Base-by-base conservation (phyloP, 2,797 vertebrate genomes). In the Danio kyathit region DNA sequence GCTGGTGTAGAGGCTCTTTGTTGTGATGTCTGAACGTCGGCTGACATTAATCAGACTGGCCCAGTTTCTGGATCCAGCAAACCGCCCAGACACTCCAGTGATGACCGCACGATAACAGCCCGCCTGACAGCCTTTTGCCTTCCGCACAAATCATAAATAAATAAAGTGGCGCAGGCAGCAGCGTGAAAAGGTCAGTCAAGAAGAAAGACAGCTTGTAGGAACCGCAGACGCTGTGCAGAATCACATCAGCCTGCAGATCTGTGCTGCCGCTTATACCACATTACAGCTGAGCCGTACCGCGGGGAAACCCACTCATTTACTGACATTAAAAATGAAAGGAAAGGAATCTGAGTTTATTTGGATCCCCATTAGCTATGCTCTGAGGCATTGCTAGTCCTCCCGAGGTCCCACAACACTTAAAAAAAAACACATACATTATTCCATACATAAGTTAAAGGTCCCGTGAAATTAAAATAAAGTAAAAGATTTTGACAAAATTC, bases 21-120 rank as follows among this genome's bases (percentile, higher is more conserved):
- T 85, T 74, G 76, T 86, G 49, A 65, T 54, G 17, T 84, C 84
- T 80, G 7, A 5, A 1, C 49, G 64, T 75, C 74, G 29, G n/a
- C 76, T 84, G 79, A 83, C 88, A 90, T 92, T 92, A 89, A 92
- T 93, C 87, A 92, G 87, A 88, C 69, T 88, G 87, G 11, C 90
- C 89, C 84, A 88, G 79, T 90, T 91, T 69, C 73, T 73, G 14
- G 71, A 61, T 52, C 74, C 59, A 38, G 43, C 14, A 51, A 61
- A 11, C 61, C 49, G 46, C 54, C 54, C 57, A 57, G 21, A 43
- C 76, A 56, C 65, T 79, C 54, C 51, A 70, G 65, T 12, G 70
- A 65, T 71, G 77, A 57, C 65, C 74, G 82, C 84, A 83, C 63
- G 59, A 63, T 83, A 63, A 75, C 77, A 81, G 69, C 70, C 80